Conservation (phyloP, 2,113 vertebrate genomes). For the Cyphomyrus discorhynchus region DNA sequence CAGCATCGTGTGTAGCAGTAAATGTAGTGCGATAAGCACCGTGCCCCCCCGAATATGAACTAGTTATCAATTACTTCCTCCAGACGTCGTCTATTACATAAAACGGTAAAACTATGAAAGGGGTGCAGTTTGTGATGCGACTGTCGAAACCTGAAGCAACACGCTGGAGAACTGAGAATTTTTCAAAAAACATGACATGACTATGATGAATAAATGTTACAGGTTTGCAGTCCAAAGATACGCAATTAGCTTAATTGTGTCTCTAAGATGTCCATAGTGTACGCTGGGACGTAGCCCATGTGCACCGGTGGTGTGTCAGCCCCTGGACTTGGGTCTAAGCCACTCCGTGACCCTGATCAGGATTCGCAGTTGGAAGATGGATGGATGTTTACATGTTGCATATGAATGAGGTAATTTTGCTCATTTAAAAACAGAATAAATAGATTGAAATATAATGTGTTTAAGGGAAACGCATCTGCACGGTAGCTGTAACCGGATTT, state of each 20-base stretch:
- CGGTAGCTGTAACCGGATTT: background rate
- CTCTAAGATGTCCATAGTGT: background rate
- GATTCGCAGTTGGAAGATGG: background rate
- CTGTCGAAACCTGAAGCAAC: background rate
- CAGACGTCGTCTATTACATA: conserved; percentile 50
- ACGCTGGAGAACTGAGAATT: background rate
- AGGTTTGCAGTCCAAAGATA: background rate
- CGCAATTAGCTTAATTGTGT: background rate
- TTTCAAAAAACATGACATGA: background rate
- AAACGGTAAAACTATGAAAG: conserved; percentile 46
- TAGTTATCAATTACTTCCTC: conserved; percentile 55
- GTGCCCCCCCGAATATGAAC: conserved; percentile 58
- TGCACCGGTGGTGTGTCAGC: background rate
- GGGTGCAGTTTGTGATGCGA: background rate
- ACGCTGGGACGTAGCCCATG: background rate
- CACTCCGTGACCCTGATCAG: background rate
- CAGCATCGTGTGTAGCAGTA: conserved; percentile 62
- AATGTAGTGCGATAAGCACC: conserved; percentile 65
- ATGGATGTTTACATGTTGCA: background rate
- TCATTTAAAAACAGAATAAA: background rate
- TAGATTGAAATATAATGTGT: background rate
- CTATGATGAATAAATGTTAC: background rate
- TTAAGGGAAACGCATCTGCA: background rate
- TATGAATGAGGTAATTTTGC: background rate
- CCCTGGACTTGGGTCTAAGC: background rate